A percentile compares a stretch with the other conserved stretches of the same genome.
Conservation (phyloP, 2,113 vertebrate species). For the Eonycteris spelaea region DNA sequence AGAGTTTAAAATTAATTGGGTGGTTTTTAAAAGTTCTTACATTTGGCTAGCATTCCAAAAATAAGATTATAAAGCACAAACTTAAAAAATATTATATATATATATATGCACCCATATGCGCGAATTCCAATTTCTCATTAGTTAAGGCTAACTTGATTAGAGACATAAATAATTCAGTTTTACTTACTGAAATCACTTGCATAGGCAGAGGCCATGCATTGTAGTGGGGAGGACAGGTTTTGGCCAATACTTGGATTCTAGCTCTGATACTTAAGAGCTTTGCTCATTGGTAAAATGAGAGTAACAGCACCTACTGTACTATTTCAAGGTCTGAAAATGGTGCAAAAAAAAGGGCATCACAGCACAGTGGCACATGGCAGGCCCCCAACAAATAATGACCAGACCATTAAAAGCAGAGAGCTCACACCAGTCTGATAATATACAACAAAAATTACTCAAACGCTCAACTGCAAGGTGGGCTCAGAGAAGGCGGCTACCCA, state of each 20-base stretch:
- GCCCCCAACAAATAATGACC: not conserved
- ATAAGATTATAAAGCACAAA: not conserved
- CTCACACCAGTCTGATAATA: not conserved
- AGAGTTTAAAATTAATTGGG: not conserved
- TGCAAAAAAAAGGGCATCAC: not conserved
- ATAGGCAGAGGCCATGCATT: not conserved
- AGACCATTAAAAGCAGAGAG: not conserved
- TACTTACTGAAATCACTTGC: not conserved
- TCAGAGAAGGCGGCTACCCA: too few species aligned
- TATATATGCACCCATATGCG: not conserved
- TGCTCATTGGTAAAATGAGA: not conserved
- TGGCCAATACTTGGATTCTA: not conserved
- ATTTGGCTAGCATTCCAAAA: not conserved
- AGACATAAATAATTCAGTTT: not conserved
- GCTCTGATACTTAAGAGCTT: not conserved
- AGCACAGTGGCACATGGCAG: not conserved
- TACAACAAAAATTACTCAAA: not conserved
- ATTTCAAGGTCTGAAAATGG: not conserved
- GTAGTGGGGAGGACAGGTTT: not conserved
- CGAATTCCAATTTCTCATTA: not conserved
- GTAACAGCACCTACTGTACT: not conserved
- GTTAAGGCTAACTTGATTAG: not conserved
- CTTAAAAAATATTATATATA: not conserved
- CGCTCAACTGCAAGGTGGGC: not conserved
- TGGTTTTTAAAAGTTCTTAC: conserved; percentile 10